phyloP scores from a whole-genome alignment of 92 coral and sea anemone species.

The Siderastrea siderea region DNA sequence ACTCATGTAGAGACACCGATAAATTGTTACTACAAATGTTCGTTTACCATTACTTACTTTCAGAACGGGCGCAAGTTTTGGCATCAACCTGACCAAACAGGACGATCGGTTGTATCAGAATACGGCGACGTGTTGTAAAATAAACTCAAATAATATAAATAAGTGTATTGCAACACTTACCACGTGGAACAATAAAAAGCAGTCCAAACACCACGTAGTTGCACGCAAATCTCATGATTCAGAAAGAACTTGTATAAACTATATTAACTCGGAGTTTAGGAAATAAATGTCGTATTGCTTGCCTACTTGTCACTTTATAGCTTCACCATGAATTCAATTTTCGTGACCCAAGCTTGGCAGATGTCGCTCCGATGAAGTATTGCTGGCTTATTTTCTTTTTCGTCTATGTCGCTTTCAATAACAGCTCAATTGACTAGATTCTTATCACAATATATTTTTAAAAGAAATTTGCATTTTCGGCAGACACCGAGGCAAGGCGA shows the following conservation, averaged over 20 bases:
- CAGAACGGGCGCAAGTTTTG: too few relatives aligned
- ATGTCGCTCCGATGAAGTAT: not conserved
- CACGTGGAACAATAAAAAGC: not conserved
- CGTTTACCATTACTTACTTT: too few relatives aligned
- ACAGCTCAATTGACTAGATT: not conserved
- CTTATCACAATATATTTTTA: not conserved
- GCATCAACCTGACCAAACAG: too few relatives aligned
- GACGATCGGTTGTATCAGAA: too few relatives aligned
- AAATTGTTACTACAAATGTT: too few relatives aligned
- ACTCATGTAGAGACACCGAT: too few relatives aligned
- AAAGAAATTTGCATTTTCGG: slow-evolving; percentile 5
- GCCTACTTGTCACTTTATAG: too few relatives aligned
- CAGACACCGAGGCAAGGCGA: not conserved
- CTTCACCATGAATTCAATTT: not conserved
- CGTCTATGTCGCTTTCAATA: not conserved
- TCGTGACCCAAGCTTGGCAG: not conserved
- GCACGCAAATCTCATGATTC: not conserved
- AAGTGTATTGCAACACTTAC: not conserved
- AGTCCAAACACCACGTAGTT: not conserved
- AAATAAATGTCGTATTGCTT: too few relatives aligned
- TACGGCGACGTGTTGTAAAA: not conserved
- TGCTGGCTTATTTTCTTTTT: not conserved
- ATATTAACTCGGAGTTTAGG: too few relatives aligned
- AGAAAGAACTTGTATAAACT: not conserved
- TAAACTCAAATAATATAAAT: too few relatives aligned